Evolutionary conservation across 2,113 vertebrate genomes (phyloP).

Genomic region (Pongo pygmaeus): DNA sequence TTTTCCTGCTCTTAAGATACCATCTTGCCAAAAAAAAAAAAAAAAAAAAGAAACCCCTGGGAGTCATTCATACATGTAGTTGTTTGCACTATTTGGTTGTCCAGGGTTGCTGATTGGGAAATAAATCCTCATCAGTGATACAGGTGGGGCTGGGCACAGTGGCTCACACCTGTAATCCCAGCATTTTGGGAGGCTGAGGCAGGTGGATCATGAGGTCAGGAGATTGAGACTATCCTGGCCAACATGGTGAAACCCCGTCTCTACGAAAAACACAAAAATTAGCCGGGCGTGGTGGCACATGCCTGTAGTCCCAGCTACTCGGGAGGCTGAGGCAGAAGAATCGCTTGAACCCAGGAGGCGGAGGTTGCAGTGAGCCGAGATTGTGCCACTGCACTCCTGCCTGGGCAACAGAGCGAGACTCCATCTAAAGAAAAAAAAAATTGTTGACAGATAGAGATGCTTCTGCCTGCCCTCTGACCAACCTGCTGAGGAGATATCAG

Average conservation of each 20-base stretch:
- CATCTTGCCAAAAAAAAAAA: background rate
- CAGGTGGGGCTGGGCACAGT: background rate
- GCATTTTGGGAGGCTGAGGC: too few relatives aligned
- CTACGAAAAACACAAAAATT: too few relatives aligned
- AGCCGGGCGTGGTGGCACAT: rapidly evolving
- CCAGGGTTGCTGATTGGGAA: background rate
- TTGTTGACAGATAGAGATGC: background rate
- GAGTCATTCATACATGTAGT: background rate
- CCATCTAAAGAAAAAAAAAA: background rate
- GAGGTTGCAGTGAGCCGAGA: too few relatives aligned
- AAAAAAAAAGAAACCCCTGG: background rate
- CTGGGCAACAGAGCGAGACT: too few relatives aligned
- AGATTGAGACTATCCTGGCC: too few relatives aligned
- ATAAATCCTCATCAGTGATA: background rate
- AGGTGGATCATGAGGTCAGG: too few relatives aligned
- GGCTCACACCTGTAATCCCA: too few relatives aligned
- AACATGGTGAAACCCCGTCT: too few relatives aligned
- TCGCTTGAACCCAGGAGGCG: rapidly evolving
- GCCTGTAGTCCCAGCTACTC: too few relatives aligned
- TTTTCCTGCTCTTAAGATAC: constrained; percentile 16
- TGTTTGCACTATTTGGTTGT: background rate
- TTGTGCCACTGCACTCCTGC: too few relatives aligned
- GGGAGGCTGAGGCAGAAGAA: too few relatives aligned
- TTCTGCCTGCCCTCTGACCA: background rate
- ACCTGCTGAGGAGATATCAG: background rate